Evolutionary conservation across 2,113 vertebrate genomes (phyloP), one percentile per base, ranked within the genome.

Genomic region (Pelobates fuscus): DNA sequence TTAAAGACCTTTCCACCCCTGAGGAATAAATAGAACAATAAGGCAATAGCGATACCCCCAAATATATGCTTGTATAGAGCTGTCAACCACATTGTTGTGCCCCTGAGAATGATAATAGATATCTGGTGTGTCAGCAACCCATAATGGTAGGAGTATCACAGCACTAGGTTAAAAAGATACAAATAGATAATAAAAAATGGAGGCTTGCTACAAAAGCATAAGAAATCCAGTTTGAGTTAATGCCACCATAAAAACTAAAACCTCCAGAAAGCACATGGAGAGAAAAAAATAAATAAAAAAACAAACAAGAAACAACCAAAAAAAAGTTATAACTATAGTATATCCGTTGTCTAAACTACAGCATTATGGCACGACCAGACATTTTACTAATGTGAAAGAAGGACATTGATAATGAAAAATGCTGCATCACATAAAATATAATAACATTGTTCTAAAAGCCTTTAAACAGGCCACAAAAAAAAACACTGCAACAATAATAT

Each of bases 401-500:
- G 41, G 18, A 55, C 49, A 43, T 15, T 8, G 26, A n/a, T 17
- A 30, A 30, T 63, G 25, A 67, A 23, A 64, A 57, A 43, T 60
- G 63, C 25, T 71, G 61, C 29, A 58, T 59, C 6, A 66, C 37
- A 25, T 55, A 64, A 70, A 70, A 68, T 29, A 20, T 37, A 55
- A 30, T 41, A 65, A 66, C 54, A 57, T 75, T 29, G 2, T 59
- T 79, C 83, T 86, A 85, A 85, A 87, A 88, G 86, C 88, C 88
- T 90, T 89, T 85, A 81, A 86, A 89, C 82, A 91, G 89, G 89
- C 90, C 82, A 88, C 84, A 84, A 85, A 7, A 55, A 32, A 58
- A 73, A 90, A 90, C 88, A 91, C 86, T 89, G 88, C 88, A 87
- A 83, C 81, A 82, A 85, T 81, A 49, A 49, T 49, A 37, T 37